Evolutionary conservation across 2,797 vertebrate species (phyloP), one percentile per base, ranked within the genome.

Genomic region (Cossypha polioptera): DNA sequence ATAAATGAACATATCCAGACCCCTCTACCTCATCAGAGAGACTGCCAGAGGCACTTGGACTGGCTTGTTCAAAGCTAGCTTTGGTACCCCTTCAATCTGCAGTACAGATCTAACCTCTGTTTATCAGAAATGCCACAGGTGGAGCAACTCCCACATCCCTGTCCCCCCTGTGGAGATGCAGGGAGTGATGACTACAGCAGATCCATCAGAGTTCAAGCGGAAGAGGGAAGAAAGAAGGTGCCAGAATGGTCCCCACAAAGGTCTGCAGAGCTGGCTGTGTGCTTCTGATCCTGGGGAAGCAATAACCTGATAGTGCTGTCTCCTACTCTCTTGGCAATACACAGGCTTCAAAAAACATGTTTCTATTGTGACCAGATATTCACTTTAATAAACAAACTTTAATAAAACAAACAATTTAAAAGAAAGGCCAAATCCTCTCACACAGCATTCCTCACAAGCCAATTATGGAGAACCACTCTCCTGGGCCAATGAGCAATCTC

Each of bases 371-470:
- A 80, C 48, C 54, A 89, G 59, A 91, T 83, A 92, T 22, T 83
- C 1, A 2, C 68, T 92, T 85, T 80, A 86, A 91, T 87, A 94
- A 95, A 66, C 79, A 95, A 95, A 93, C 63, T 69, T 85, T 76
- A 93, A 95, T 79, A 93, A 94, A 96, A 67, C n/a, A 95, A 96
- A 83, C 67, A 84, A 75, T 77, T 74, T 33, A 57, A 65, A 66
- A 62, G 45, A 76, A 86, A 57, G 5, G 5, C 12, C 47, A 72
- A 54, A 54, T 93, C 42, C 54, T 87, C 86, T 80, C 6, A 1
- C 50, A 74, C 9, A 76, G 61, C 78, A 57, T 67, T 83, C 71
- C 50, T 89, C 8, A 5, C 38, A 88, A 95, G 51, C 18, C 72
- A 75, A 0, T 86, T 88, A 58, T 0, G 0, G 61, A 91, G 61